phyloP scores from a whole-genome alignment of 2,797 vertebrate species.

The Labroides dimidiatus region DNA sequence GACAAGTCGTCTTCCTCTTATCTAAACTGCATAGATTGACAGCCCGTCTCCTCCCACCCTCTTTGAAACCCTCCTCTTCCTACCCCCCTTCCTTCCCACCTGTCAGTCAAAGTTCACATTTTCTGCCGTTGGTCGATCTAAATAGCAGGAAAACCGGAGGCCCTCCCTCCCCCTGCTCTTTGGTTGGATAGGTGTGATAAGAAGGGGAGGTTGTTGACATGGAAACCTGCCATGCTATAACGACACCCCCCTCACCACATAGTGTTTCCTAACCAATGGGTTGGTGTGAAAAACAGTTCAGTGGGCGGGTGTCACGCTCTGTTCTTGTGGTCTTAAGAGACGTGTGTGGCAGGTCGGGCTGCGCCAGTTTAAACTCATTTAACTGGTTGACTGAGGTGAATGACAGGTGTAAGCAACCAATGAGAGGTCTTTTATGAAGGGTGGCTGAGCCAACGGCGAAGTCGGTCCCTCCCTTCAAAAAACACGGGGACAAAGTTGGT shows the following conservation, averaged over 20 bases:
- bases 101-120: conserved; percentile 47
- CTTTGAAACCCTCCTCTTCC: conserved; percentile 19
- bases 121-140: conserved; percentile 24
- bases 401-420: conserved; percentile 60
- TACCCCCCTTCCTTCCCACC: conserved; percentile 41
- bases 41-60: conserved; percentile 58
- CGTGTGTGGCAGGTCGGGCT: conserved; percentile 6
- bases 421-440: conserved; percentile 49
- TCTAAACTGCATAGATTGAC: conserved; percentile 84
- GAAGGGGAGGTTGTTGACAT: conserved; percentile 38
- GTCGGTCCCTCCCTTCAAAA: conserved; percentile 35
- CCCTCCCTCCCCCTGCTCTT: conserved; percentile 50
- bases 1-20: conserved; percentile 58
- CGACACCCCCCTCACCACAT: not conserved
- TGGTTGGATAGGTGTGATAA: conserved; percentile 53
- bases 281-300: conserved; percentile 11
- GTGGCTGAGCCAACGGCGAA: conserved; percentile 26
- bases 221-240: conserved; percentile 41
- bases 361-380: conserved; percentile 25
- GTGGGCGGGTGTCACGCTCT: conserved; percentile 10
- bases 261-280: conserved; percentile 8
- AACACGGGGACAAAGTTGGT: conserved; percentile 34
- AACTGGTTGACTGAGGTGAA: conserved; percentile 56
- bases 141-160: conserved; percentile 35
- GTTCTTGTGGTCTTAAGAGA: not conserved